A percentile compares a stretch with the other conserved stretches of the same genome.
Evolutionary conservation across 2,797 vertebrate genomes (phyloP).

Genomic region (Furcifer pardalis): DNA sequence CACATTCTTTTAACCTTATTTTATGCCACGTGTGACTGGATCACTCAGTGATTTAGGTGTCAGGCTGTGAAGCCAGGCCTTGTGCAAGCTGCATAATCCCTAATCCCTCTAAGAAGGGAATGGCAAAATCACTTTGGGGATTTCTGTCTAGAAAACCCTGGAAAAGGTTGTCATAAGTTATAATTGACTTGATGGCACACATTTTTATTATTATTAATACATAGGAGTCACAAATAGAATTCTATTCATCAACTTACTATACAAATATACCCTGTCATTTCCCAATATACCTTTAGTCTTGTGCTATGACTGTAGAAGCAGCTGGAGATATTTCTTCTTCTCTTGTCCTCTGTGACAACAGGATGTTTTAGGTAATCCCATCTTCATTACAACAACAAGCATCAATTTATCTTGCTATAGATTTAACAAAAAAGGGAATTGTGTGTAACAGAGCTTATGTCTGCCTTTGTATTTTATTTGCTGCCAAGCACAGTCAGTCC

Average conservation of each 20-base stretch:
- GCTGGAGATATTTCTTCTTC: not conserved
- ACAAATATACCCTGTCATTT: not conserved
- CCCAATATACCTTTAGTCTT: not conserved
- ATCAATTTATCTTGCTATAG: not conserved
- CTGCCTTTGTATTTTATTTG: conserved; percentile 44
- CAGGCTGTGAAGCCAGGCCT: no score
- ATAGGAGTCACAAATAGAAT: not conserved
- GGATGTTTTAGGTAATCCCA: not conserved
- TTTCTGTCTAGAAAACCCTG: no score
- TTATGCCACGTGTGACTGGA: not conserved
- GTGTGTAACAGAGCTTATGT: conserved; percentile 27
- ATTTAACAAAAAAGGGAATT: not conserved
- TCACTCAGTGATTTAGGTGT: no score
- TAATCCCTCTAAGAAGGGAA: no score
- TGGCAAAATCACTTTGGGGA: no score
- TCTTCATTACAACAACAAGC: not conserved
- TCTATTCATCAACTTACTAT: not conserved
- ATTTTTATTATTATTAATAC: no score
- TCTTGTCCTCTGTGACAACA: not conserved
- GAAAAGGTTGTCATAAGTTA: no score
- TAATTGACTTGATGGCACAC: no score
- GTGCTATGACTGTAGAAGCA: not conserved
- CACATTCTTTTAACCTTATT: not conserved
- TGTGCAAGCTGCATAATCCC: no score
- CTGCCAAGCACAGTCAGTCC: conserved; percentile 27